A percentile compares a stretch with the other conserved stretches of the same genome.
phyloP scores from a whole-genome alignment of 2,113 vertebrate genomes.

The Dicentrarchus labrax region DNA sequence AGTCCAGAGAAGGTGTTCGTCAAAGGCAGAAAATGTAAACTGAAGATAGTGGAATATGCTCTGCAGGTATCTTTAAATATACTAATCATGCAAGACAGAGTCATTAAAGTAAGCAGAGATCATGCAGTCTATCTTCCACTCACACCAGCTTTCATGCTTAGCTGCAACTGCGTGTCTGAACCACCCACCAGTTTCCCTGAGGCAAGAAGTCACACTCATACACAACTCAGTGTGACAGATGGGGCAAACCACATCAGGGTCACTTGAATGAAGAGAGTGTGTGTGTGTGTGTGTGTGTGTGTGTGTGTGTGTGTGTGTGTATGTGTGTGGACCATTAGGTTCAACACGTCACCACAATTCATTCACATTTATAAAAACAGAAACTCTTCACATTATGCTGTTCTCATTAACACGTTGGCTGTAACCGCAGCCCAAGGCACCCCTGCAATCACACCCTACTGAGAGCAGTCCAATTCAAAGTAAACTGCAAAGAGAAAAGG shows the following conservation, averaged over 20 bases:
- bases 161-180: background rate
- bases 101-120: slow-evolving; percentile 15
- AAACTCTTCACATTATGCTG: slow-evolving; percentile 12
- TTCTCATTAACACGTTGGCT: slow-evolving; percentile 42
- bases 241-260: background rate
- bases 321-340: slow-evolving; percentile 2
- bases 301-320: background rate
- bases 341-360: background rate
- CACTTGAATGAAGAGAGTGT: background rate
- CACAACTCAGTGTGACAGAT: slow-evolving; percentile 7
- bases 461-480: slow-evolving; percentile 31
- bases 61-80: slow-evolving; percentile 14
- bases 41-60: background rate
- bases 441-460: slow-evolving; percentile 40
- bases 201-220: slow-evolving; percentile 7
- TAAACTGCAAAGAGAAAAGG: background rate
- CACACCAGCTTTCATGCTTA: background rate
- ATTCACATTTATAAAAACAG: slow-evolving; percentile 25
- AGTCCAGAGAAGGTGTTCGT: slow-evolving; percentile 22
- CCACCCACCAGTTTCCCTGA: slow-evolving; percentile 6
- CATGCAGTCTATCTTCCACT: slow-evolving; percentile 3
- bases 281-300: background rate
- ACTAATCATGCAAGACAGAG: slow-evolving; percentile 16
- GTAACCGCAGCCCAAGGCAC: slow-evolving; percentile 31
- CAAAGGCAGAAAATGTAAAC: slow-evolving; percentile 15